Base-by-base conservation (phyloP, 37 sponge, comb jelly and placozoan genomes). In the Spongia lamella region DNA sequence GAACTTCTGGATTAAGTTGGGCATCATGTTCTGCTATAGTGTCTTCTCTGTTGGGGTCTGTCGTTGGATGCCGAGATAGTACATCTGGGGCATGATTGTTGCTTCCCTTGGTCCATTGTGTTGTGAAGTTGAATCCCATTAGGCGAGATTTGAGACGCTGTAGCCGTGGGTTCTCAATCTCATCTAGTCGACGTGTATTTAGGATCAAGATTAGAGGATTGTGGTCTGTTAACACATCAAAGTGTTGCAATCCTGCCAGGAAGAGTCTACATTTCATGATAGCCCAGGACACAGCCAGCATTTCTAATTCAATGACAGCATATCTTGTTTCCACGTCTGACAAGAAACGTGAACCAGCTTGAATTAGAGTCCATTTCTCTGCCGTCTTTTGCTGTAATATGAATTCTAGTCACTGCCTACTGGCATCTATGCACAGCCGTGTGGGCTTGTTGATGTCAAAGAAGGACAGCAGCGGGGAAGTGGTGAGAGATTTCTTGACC, bases 141-240 rank as follows among this genome's bases (percentile, higher is more conserved):
- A 66, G 13, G 19, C 16, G 29, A 15, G 35, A 14, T 29, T 7
- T 35, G 22, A 66, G 35, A 66, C 36, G 21, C 7, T 37, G 29
- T 36, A 20, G 13, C 35, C n/a, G n/a, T n/a, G n/a, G n/a, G n/a
- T n/a, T n/a, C n/a, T n/a, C n/a, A n/a, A n/a, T n/a, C n/a, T n/a
- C n/a, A n/a, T n/a, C n/a, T n/a, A n/a, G n/a, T n/a, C n/a, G n/a
- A n/a, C n/a, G n/a, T n/a, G n/a, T n/a, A 25, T 71, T 71, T 54
- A 71, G 73, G 32, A 71, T 71, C 9, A 56, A 24, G 9, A 56
- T 19, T 11, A 71, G 57, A 11, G 73, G 73, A 11, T 71, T 14
- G 57, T 71, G 73, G 30, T 71, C 73, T 13, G 50, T 67, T 17
- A 17, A 52, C 53, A 17, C n/a, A n/a, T n/a, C n/a, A n/a, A n/a